phyloP scores from a whole-genome alignment of 2,888 invertebrate species.

The Drosophila formosana region DNA sequence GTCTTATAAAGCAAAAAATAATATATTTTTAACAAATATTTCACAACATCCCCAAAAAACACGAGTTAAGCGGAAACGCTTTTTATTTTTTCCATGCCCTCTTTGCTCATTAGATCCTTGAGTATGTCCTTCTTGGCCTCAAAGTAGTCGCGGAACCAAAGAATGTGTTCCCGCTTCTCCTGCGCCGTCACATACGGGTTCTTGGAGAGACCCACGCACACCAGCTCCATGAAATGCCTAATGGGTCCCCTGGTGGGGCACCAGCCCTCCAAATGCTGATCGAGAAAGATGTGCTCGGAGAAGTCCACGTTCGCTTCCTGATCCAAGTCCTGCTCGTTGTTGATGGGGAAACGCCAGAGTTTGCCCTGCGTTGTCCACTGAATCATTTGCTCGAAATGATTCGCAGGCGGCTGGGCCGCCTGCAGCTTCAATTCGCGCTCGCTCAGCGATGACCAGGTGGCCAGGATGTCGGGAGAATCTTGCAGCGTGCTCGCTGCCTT shows the following conservation, averaged over 20 bases:
- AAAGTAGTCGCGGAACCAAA: slow-evolving; percentile 97
- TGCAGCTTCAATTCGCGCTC: slow-evolving; percentile 89
- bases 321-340: slow-evolving; percentile 95
- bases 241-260: slow-evolving; percentile 96
- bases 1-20: slow-evolving; percentile 65
- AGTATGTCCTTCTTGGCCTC: slow-evolving; percentile 91
- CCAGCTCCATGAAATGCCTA: slow-evolving; percentile 98
- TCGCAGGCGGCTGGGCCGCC: slow-evolving; percentile 91
- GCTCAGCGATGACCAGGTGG: slow-evolving; percentile 89
- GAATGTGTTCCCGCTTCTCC: slow-evolving; percentile 95
- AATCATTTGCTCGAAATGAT: slow-evolving; percentile 97
- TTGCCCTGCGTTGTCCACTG: slow-evolving; percentile 97
- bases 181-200: slow-evolving; percentile 95
- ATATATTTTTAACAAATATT: slow-evolving; percentile 7
- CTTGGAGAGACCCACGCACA: slow-evolving; percentile 96
- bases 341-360: slow-evolving; percentile 98
- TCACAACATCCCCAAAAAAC: slow-evolving; percentile 35
- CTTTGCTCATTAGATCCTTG: slow-evolving; percentile 81
- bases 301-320: slow-evolving; percentile 91
- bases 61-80: slow-evolving; percentile 51
- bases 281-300: slow-evolving; percentile 97
- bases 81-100: slow-evolving; percentile 50
- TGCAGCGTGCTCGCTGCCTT: slow-evolving; percentile 41
- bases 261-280: slow-evolving; percentile 93
- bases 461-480: slow-evolving; percentile 84